Conservation (phyloP, 2,888 invertebrate species). For the Himalopsyche anomala region DNA sequence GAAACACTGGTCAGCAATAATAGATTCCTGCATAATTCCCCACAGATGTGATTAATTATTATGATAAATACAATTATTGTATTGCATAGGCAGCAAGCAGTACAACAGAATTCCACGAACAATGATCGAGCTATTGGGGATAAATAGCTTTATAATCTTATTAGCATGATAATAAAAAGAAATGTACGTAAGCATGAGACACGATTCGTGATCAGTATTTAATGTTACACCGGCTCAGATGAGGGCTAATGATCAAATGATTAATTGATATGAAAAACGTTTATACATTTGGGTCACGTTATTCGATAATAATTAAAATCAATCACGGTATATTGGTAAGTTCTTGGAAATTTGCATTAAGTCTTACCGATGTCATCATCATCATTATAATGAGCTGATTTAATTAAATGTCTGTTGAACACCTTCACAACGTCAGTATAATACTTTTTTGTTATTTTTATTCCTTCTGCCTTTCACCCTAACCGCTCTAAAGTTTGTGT, state of each 20-base stretch:
- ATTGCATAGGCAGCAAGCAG: neutral
- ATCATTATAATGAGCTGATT: neutral
- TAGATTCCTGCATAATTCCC: constrained; percentile 9
- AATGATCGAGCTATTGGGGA: neutral
- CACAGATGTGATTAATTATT: neutral
- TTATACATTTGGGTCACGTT: constrained; percentile 22
- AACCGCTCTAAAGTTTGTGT: no score
- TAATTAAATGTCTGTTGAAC: no score
- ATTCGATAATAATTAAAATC: constrained; percentile 6
- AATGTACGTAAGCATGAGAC: constrained; percentile 19
- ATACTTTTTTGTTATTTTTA: no score
- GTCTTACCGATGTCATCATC: neutral
- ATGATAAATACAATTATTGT: constrained; percentile 28
- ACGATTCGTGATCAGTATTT: constrained; percentile 16
- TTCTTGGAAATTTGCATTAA: constrained; percentile 13
- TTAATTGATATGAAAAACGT: constrained; percentile 18
- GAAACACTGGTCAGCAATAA: neutral
- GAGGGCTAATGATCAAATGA: constrained; percentile 25
- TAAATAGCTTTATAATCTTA: constrained; percentile 14
- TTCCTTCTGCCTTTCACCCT: no score
- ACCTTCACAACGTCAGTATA: no score
- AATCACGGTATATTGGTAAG: neutral
- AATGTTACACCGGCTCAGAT: constrained; percentile 10
- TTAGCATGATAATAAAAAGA: constrained; percentile 31
- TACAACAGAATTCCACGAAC: constrained; percentile 6